Evolutionary conservation across 2,888 invertebrate genomes (phyloP), one percentile per base, ranked within the genome.

Genomic region (Caenorhabditis imperialis): DNA sequence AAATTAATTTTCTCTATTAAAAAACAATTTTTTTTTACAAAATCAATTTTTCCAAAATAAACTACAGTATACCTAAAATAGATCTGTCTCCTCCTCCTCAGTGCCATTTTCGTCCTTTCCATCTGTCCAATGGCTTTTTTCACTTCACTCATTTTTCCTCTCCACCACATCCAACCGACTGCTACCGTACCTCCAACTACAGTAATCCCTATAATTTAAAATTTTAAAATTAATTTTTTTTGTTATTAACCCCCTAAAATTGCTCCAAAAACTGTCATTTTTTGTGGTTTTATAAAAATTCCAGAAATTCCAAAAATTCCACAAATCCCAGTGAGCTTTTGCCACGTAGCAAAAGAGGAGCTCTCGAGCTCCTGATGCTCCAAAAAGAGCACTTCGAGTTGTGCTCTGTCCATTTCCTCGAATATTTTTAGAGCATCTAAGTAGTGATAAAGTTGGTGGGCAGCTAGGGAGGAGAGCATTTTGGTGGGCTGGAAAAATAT

Each of bases 401-500:
- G 33, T 30, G 40, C 44, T 25, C 40, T 16, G 47, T 72, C 72
- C 72, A 72, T 65, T 42, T 72, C 63, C 42, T 72, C 63, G 53
- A 72, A 51, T 30, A 53, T 45, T 12, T 38, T 45, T 48, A 65
- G 45, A 3, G 58, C 37, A 18, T 53, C 58, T n/a, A 58, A 45
- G 10, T 27, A 3, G 2, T 44, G 20, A 22, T 44, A 69, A 3
- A 60, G 20, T 0, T n/a, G 48, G 33, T 40, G 48, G 18, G 65
- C 38, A 14, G 57, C 8, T 45, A 45, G 38, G 5, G 51, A 6
- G 23, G 53, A 50, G n/a, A 18, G 18, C 40, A 18, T n/a, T n/a
- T n/a, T n/a, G 35, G 10, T 30, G 30, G 30, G 6, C 30, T 30
- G 30, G 30, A 30, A 30, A 30, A 30, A 30, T 30, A 10, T 30